phyloP scores from a whole-genome alignment of 2,797 vertebrate species.

The Pogoniulus pusillus region DNA sequence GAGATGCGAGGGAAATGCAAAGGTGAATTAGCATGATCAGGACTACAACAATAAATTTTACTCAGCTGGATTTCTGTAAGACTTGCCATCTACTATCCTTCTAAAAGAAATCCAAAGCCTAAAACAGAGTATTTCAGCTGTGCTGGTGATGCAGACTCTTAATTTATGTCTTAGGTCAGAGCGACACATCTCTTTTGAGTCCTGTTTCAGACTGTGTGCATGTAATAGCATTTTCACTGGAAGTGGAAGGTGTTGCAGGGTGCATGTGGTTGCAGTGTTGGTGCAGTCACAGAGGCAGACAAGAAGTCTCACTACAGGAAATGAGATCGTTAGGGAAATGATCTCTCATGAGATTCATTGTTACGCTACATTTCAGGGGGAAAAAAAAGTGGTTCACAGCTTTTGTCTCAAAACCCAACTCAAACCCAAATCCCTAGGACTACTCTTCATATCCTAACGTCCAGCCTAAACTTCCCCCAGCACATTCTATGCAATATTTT shows the following conservation, averaged over 20 bases:
- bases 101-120: neutral
- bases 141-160: neutral
- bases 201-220: neutral
- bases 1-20: neutral
- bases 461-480: too few relatives aligned
- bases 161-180: neutral
- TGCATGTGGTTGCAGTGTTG: neutral
- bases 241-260: neutral
- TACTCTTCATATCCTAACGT: neutral
- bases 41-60: neutral
- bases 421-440: slow-evolving; percentile 3
- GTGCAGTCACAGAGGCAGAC: neutral
- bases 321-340: slow-evolving; percentile 42
- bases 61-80: neutral
- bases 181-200: neutral
- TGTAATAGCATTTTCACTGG: neutral
- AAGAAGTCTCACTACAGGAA: slow-evolving; percentile 30
- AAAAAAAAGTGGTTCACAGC: slow-evolving; percentile 33
- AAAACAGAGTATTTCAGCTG: neutral
- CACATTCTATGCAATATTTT: too few relatives aligned
- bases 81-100: neutral
- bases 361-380: slow-evolving; percentile 3
- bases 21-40: neutral
- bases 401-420: slow-evolving; percentile 32
- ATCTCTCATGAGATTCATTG: slow-evolving; percentile 5